A percentile compares a stretch with the other conserved stretches of the same genome.
Evolutionary conservation across 2,113 vertebrate species (phyloP).

Genomic region (Dinomys branickii): DNA sequence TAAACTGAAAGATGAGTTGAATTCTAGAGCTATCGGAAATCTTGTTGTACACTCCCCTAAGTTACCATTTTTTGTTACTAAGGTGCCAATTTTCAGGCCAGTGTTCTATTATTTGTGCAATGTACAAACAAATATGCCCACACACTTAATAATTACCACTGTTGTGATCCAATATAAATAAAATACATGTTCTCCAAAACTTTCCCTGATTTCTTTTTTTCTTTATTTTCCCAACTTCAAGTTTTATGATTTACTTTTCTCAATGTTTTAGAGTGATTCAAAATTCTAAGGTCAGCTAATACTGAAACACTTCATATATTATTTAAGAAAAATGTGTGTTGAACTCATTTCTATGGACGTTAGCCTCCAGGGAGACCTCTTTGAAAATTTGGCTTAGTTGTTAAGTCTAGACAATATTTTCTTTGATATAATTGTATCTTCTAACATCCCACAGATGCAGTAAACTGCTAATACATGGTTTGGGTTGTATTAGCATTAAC

Average conservation of each 20-base stretch:
- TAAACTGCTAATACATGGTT: background rate
- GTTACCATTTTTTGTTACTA: background rate
- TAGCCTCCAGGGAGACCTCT: background rate
- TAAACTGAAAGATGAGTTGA: background rate
- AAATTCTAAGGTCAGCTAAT: conserved; percentile 56
- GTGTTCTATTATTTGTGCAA: background rate
- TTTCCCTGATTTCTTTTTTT: background rate
- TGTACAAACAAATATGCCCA: background rate
- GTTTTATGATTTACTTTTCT: conserved; percentile 52
- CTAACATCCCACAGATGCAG: background rate
- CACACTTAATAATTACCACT: background rate
- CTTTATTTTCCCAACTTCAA: background rate
- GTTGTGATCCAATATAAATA: background rate
- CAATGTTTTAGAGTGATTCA: conserved; percentile 54
- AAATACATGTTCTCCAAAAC: background rate
- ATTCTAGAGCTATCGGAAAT: background rate
- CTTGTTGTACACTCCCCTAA: background rate
- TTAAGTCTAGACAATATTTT: conserved; percentile 53
- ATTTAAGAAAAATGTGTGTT: conserved; percentile 56
- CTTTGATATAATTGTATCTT: background rate
- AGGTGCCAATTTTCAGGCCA: background rate
- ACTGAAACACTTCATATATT: conserved; percentile 52
- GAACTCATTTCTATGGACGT: conserved; percentile 45
- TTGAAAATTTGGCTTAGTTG: conserved; percentile 54
- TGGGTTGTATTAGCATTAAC: background rate